phyloP scores from a whole-genome alignment of 2,113 vertebrate species.

The Antigone vipio region DNA sequence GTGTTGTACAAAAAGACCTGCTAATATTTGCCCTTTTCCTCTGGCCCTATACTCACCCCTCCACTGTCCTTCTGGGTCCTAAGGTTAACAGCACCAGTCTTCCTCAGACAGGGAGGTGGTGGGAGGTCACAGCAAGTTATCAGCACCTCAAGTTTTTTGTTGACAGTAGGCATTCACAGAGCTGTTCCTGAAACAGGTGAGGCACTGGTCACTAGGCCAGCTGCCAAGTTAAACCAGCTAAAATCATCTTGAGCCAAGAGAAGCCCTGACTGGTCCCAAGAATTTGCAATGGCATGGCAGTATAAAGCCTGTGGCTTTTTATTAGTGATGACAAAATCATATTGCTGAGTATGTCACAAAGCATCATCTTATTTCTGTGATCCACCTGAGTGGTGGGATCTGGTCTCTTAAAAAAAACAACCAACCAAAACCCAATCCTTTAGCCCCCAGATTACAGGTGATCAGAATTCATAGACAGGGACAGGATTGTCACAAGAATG shows the following conservation, averaged over 20 bases:
- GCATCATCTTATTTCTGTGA: neutral
- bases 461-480: neutral
- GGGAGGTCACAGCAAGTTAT: neutral
- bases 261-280: neutral
- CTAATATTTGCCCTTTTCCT: neutral
- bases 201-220: neutral
- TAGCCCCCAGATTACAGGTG: neutral
- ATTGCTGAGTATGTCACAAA: neutral
- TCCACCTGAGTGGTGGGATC: neutral
- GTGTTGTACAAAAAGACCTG: neutral
- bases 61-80: neutral
- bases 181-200: neutral
- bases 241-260: neutral
- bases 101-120: neutral
- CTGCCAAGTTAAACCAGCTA: neutral
- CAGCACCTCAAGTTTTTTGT: neutral
- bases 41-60: neutral
- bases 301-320: neutral
- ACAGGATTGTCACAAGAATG: neutral
- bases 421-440: fast-evolving
- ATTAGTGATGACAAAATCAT: neutral
- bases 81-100: neutral
- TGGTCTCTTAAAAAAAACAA: neutral
- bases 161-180: neutral
- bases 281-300: neutral